Base-by-base conservation (phyloP, 2,888 invertebrate genomes). In the Tuta absoluta region DNA sequence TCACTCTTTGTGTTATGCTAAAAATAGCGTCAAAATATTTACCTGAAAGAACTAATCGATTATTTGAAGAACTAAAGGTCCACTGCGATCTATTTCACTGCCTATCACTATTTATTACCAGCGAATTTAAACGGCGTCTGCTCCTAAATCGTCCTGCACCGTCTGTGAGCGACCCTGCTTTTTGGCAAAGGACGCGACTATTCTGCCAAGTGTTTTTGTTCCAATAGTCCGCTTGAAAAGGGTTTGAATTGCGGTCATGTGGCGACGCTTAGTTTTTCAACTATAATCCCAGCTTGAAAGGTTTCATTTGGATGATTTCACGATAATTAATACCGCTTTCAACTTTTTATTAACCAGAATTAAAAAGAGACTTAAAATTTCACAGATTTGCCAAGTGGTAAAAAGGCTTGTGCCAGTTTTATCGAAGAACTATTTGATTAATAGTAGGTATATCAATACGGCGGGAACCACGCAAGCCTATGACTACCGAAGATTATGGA, bases 171-270 rank as follows among this genome's bases (percentile, higher is more conserved):
- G 45, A n/a, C 12, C 51, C 23, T 23, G 51, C 23, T 53, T 53
- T 53, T 53, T 53, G 51, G 51, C 51, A 53, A 38, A 53, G 51
- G 51, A 53, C 51, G 51, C 23, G 23, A 23, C 69, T 66, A 66
- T 58, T 57, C 56, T 24, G 57, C 33, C 38, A 59, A 59, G 58
- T 59, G 28, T 63, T 63, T 57, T 63, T 63, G 53, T 41, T 38
- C 49, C 60, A 64, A 64, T 64, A 37, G 38, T 60, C 38, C 17
- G 37, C 41, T 64, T 41, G 53, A 41, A 51, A 64, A 60, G 64
- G 64, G 64, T 64, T 41, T 56, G 24, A 53, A 23, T 23, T 53
- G 51, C 21, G 58, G 28, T 21, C 19, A 59, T 62, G 37, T 21
- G 60, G 23, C n/a, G 45, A 24, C 14, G 21, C 37, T 23, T 48